Conservation (phyloP, 2,113 vertebrate species). For the Gallinago undulata region DNA sequence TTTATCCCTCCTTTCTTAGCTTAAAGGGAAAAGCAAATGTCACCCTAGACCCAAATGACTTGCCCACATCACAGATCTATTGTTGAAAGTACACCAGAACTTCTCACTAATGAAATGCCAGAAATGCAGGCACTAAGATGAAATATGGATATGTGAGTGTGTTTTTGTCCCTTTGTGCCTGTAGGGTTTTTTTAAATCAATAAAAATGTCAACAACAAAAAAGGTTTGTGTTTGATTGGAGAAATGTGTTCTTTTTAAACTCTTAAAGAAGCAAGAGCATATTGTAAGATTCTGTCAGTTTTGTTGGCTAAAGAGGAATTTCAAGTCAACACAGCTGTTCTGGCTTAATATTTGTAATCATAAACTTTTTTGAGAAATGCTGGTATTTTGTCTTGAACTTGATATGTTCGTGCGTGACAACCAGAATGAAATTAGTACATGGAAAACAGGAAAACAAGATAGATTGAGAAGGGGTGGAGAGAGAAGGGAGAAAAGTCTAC, state of each 20-base stretch:
- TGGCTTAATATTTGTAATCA: background rate
- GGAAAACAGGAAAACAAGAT: background rate
- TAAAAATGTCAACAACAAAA: conserved; percentile 7
- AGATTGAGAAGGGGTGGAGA: background rate
- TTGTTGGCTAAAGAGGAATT: background rate
- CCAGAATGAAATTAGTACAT: background rate
- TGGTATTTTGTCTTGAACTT: background rate
- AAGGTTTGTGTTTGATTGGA: background rate
- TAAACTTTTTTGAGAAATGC: conserved; percentile 5
- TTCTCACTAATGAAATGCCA: background rate
- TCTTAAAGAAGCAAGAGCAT: background rate
- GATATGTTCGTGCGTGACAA: background rate
- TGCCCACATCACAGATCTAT: background rate
- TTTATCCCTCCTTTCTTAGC: background rate
- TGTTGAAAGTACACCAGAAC: background rate
- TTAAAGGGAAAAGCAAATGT: background rate
- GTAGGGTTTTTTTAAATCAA: background rate
- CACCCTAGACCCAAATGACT: background rate
- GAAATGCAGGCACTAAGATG: background rate
- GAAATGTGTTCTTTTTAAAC: background rate
- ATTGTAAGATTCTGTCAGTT: background rate
- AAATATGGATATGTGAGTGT: background rate
- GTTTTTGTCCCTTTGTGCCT: background rate
- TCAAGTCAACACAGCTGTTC: conserved; percentile 9
- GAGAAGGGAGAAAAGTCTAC: background rate